Evolutionary conservation across 2,888 invertebrate species (phyloP).

Genomic region (Antheraea assamensis): DNA sequence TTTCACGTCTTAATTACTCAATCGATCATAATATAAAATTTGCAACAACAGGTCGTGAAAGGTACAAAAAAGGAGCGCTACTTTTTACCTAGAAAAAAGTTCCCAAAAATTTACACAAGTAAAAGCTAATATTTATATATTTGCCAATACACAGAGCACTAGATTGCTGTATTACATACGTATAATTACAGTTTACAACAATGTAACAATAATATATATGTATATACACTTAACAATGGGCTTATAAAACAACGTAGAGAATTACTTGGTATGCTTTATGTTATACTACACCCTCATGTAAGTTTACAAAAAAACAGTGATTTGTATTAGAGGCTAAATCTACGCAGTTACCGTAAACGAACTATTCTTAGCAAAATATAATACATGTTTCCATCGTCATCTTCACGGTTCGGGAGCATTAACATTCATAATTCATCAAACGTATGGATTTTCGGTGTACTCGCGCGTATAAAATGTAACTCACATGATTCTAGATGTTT

Average conservation of each 20-base stretch:
- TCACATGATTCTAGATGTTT: neutral
- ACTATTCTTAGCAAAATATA: slow-evolving; percentile 25
- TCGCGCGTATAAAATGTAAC: neutral
- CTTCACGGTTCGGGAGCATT: slow-evolving; percentile 19
- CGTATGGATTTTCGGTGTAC: neutral
- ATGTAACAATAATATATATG: too few species aligned
- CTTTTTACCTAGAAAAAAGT: too few species aligned
- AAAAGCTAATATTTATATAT: too few species aligned
- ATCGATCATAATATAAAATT: too few species aligned
- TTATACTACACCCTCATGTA: neutral
- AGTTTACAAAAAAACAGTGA: neutral
- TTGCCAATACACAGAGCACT: too few species aligned
- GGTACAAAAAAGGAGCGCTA: too few species aligned
- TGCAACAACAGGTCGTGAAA: too few species aligned
- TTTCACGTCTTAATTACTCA: neutral
- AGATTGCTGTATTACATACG: too few species aligned
- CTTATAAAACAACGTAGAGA: neutral
- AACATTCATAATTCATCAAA: slow-evolving; percentile 6
- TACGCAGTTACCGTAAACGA: neutral
- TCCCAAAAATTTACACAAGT: too few species aligned
- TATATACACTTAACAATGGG: neutral
- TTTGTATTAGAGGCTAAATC: neutral
- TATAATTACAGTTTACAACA: too few species aligned
- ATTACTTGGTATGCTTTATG: neutral
- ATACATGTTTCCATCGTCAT: slow-evolving; percentile 24